A percentile compares a stretch with the other conserved stretches of the same genome.
Evolutionary conservation across 2,888 invertebrate genomes (phyloP).

Genomic region (Disparrhopalites patrizii): DNA sequence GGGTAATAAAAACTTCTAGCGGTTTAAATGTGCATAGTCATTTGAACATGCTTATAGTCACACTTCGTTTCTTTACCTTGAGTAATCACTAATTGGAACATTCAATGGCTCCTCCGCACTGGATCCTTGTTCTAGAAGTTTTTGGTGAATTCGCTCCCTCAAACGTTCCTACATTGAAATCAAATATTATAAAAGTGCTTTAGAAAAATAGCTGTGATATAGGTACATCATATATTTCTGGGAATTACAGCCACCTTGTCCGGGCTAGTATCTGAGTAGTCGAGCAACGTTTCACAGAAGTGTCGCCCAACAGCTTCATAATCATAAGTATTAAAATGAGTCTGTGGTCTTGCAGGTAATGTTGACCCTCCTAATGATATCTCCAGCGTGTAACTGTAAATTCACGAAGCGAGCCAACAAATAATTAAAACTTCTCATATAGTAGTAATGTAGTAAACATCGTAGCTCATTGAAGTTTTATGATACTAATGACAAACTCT

Average conservation of each 20-base stretch:
- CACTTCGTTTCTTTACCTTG: conserved; percentile 61
- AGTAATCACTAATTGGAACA: conserved; percentile 79
- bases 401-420: neutral
- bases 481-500: neutral
- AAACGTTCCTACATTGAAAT: conserved; percentile 64
- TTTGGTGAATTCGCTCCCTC: conserved; percentile 72
- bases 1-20: neutral
- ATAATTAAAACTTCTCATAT: neutral
- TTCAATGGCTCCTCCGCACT: conserved; percentile 85
- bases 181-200: conserved; percentile 34
- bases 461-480: too few relatives aligned
- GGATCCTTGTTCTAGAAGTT: conserved; percentile 75
- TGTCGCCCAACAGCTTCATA: conserved; percentile 79
- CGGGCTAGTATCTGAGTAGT: conserved; percentile 83
- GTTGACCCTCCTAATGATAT: conserved; percentile 90
- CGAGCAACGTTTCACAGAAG: conserved; percentile 87
- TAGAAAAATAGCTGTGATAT: neutral
- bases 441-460: too few relatives aligned
- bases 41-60: neutral
- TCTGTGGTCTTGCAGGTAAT: conserved; percentile 70
- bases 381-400: conserved; percentile 82
- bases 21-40: neutral
- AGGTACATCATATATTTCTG: neutral
- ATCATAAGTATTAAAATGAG: conserved; percentile 78
- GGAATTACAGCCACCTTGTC: conserved; percentile 60